Base-by-base conservation (phyloP, 2,888 invertebrate species). In the Orthosia gracilis region DNA sequence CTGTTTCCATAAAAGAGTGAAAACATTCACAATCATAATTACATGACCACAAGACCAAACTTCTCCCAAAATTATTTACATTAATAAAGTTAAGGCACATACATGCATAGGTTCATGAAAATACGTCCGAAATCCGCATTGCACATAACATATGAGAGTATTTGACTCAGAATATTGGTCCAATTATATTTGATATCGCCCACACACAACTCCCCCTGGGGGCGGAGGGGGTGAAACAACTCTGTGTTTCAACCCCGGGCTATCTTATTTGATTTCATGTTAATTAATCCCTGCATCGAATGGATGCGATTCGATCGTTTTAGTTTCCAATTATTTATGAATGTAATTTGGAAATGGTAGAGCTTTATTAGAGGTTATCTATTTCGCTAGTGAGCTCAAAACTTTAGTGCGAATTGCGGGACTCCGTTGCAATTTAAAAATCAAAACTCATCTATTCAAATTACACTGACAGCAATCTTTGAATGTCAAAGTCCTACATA, bases 261-360 rank as follows among this genome's bases (percentile, higher is more conserved):
- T 73, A 76, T 80, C 76, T 76, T 71, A 72, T 81, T 85, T 81
- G 76, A 73, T 84, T 78, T 65, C 75, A 77, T 77, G 75, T 80
- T 84, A 84, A 85, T 86, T 78, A 81, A 74, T 81, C 63, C 58
- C 26, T 63, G 68, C 62, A 75, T 54, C 64, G 58, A 68, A 54
- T 62, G 80, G 61, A 63, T 75, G 70, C 63, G 73, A 78, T 73
- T 73, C 55, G 23, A 54, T 65, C n/a, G 57, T 62, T 77, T 70
- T 63, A 71, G 66, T 83, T 71, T 55, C 65, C 62, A 69, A 64
- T 81, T 83, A 79, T 75, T 59, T n/a, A 54, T 54, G 17, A n/a
- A 12, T 57, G 23, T 23, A 31, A 64, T 82, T 62, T 40, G 31
- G 58, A 26, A 47, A 47, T 21, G 15, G n/a, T 45, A 12, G 7